Base-by-base conservation (phyloP, 2,888 invertebrate genomes). In the Hedychridium roseum region DNA sequence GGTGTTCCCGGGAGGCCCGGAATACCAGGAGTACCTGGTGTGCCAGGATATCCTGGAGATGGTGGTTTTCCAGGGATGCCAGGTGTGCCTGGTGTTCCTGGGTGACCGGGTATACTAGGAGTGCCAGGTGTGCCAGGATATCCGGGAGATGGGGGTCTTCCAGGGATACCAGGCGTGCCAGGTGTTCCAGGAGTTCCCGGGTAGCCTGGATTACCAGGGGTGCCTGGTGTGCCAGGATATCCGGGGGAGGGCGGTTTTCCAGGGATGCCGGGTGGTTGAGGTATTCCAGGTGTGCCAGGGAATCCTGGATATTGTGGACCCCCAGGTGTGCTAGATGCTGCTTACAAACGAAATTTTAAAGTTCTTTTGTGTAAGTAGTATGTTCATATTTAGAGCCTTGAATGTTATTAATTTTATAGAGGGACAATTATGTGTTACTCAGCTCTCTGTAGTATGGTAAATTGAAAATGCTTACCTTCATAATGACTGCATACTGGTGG, bases 401-500 rank as follows among this genome's bases (percentile, higher is more conserved):
- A 4, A 18, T 7, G 18, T 35, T 18, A 12, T 1, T 6, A 11
- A 26, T 26, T 26, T 32, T 14, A 15, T 11, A 0, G 1, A 20
- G 28, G 15, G 2, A 16, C 17, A 2, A 35, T 27, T 36, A 50
- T 52, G 12, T 34, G 54, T 58, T 38, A 34, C n/a, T 32, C 31
- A 28, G 30, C 34, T 45, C 54, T 30, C 23, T 36, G 43, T 38
- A 39, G 15, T 4, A 39, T 14, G 0, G 18, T 41, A 2, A 64
- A 60, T 38, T 35, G 39, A 1, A 18, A 30, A 6, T 32, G 46
- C 1, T 60, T 54, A 3, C 63, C 60, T 44, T 70, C 71, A 12
- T 70, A 74, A 41, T 83, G 84, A 21, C 87, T 87, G 71, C 91
- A 91, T 37, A 88, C 87, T 63, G 86, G 84, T 3, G 91, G 91